A percentile compares a stretch with the other conserved stretches of the same genome.
phyloP scores from a whole-genome alignment of 2,113 vertebrate genomes.

The Rhinopithecus roxellana region DNA sequence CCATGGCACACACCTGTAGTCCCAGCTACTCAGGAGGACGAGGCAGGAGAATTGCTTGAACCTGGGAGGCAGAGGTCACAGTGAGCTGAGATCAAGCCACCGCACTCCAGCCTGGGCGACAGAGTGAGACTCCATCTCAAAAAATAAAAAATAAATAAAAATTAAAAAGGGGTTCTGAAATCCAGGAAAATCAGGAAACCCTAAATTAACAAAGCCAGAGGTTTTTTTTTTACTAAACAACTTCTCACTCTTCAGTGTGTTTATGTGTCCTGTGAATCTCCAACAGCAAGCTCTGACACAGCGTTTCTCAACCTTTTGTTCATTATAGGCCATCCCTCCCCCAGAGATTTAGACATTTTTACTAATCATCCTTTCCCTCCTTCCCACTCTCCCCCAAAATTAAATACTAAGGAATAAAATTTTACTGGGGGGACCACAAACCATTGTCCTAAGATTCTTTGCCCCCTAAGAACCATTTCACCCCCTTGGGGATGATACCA shows the following conservation, averaged over 20 bases:
- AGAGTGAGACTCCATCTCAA: too few species aligned
- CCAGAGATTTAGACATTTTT: neutral
- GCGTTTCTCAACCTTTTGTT: neutral
- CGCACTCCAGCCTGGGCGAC: too few species aligned
- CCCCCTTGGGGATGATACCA: neutral
- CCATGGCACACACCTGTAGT: too few species aligned
- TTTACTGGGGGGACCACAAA: neutral
- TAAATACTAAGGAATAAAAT: neutral
- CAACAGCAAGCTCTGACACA: neutral
- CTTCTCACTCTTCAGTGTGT: neutral
- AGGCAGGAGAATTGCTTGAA: too few species aligned
- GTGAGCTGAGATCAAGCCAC: too few species aligned
- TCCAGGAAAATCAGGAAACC: neutral
- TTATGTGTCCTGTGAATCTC: neutral
- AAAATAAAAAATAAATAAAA: too few species aligned
- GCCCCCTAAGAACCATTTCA: neutral
- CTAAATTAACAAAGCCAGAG: neutral
- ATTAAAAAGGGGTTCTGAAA: neutral
- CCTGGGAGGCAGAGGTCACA: too few species aligned
- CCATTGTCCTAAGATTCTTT: neutral
- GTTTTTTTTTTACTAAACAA: neutral
- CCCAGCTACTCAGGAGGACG: too few species aligned
- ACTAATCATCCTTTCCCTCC: neutral
- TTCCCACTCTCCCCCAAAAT: neutral
- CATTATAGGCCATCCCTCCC: neutral